phyloP scores from a whole-genome alignment of 2,113 vertebrate genomes.

The Nycticebus coucang region DNA sequence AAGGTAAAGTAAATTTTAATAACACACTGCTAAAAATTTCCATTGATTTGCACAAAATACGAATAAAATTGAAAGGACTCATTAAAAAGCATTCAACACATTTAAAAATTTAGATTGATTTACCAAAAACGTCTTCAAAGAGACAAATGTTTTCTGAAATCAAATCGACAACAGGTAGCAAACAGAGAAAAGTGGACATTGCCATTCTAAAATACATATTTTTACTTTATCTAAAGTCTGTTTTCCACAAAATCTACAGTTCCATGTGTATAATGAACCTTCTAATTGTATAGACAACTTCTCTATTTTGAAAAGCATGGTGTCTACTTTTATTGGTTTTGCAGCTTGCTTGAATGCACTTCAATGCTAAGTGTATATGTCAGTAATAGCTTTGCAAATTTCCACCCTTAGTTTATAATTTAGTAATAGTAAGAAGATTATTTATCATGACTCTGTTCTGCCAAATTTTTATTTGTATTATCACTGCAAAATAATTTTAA shows the following conservation, averaged over 20 bases:
- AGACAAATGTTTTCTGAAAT: neutral
- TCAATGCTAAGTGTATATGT: neutral
- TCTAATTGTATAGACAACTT: neutral
- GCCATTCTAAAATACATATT: neutral
- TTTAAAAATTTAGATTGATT: neutral
- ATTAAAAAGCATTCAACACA: neutral
- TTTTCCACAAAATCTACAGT: neutral
- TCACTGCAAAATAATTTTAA: neutral
- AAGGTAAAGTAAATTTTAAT: neutral
- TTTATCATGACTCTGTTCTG: neutral
- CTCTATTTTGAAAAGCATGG: neutral
- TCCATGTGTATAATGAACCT: neutral
- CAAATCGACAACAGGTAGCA: neutral
- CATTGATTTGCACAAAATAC: neutral
- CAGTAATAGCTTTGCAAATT: neutral
- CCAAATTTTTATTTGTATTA: neutral
- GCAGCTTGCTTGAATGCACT: neutral
- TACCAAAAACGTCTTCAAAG: neutral
- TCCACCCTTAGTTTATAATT: neutral
- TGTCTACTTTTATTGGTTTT: neutral
- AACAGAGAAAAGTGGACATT: neutral
- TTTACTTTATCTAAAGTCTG: neutral
- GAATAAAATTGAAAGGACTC: neutral
- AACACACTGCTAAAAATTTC: neutral
- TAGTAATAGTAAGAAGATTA: neutral